Evolutionary conservation across 2,888 invertebrate genomes (phyloP).

Genomic region (Leptura quadrifasciata): DNA sequence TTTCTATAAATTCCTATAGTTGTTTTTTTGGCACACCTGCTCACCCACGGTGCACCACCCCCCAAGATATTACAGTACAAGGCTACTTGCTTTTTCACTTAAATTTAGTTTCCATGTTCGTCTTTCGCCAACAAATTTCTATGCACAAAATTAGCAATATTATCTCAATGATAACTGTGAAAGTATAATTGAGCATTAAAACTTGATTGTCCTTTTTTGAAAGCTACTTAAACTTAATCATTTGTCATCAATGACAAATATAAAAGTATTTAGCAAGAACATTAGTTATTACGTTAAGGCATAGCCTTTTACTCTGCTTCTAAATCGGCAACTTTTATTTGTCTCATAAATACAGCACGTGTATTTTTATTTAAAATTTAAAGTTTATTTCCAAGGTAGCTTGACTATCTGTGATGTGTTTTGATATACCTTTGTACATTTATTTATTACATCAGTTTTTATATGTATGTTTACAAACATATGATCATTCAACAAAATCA

Average conservation of each 20-base stretch:
- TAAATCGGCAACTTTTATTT: slow-evolving; percentile 1
- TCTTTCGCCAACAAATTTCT: too few species aligned
- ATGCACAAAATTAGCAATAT: background rate
- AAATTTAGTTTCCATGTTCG: too few species aligned
- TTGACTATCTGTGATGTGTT: background rate
- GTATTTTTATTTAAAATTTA: background rate
- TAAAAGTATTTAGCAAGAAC: background rate
- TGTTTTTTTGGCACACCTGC: too few species aligned
- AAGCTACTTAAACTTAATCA: background rate
- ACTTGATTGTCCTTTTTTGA: background rate
- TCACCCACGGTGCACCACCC: too few species aligned
- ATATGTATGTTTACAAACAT: slow-evolving; percentile 20
- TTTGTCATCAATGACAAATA: background rate
- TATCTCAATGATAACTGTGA: background rate
- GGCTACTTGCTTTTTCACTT: too few species aligned
- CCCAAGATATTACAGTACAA: too few species aligned
- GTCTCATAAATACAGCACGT: background rate
- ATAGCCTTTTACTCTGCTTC: background rate
- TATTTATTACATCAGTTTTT: slow-evolving; percentile 5
- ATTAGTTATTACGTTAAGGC: background rate
- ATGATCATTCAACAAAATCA: slow-evolving; percentile 30
- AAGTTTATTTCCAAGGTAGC: slow-evolving; percentile 12
- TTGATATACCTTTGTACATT: slow-evolving; percentile 1
- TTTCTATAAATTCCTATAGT: too few species aligned
- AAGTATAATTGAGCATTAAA: background rate